Evolutionary conservation across 2,888 invertebrate species (phyloP).

Genomic region (Epinotia ramella): DNA sequence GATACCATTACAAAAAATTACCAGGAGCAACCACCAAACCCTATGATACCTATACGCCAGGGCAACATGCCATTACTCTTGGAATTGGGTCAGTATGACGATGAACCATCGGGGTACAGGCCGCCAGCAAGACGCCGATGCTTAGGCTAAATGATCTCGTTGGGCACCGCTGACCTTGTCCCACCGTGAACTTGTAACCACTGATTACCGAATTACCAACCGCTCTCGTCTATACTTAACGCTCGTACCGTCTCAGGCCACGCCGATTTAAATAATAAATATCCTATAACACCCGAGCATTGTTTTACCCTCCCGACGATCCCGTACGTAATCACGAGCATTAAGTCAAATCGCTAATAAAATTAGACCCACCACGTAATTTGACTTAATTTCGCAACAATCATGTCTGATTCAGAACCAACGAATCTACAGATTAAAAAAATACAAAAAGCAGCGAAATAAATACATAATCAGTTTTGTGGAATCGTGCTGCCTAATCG

Average conservation of each 20-base stretch:
- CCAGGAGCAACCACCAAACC: neutral
- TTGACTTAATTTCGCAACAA: constrained; percentile 79
- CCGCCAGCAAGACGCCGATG: constrained; percentile 58
- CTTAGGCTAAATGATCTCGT: constrained; percentile 69
- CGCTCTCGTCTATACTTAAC: constrained; percentile 80
- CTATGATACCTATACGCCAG: neutral
- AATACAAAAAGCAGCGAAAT: constrained; percentile 61
- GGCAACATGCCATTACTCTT: neutral
- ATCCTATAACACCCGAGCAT: constrained; percentile 81
- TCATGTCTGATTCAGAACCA: constrained; percentile 73
- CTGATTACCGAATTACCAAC: constrained; percentile 83
- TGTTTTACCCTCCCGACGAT: constrained; percentile 72
- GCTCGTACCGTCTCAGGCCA: constrained; percentile 56
- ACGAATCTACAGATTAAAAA: constrained; percentile 55
- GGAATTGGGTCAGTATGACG: constrained; percentile 45
- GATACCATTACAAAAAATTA: constrained; percentile 3
- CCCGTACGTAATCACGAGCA: constrained; percentile 74
- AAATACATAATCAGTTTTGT: constrained; percentile 55
- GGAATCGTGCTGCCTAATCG: constrained; percentile 57
- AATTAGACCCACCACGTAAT: constrained; percentile 77
- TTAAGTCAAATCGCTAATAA: constrained; percentile 81
- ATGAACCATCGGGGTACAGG: constrained; percentile 34
- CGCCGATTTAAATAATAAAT: constrained; percentile 83
- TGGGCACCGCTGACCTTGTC: constrained; percentile 74
- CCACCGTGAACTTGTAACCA: constrained; percentile 72